phyloP scores from a whole-genome alignment of 2,888 invertebrate genomes.

The Agonopterix heracliana region DNA sequence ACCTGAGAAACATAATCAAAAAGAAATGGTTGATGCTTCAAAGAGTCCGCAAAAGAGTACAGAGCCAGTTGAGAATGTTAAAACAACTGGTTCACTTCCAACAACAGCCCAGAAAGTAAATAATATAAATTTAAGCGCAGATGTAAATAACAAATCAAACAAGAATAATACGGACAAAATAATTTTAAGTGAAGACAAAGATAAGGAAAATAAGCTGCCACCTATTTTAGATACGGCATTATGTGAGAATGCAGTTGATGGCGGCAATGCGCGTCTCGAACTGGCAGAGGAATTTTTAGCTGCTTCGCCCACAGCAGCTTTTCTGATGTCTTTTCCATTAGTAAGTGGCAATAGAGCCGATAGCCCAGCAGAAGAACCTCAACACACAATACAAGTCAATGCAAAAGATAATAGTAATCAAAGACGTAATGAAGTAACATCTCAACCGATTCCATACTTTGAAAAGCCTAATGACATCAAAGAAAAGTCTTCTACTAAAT shows the following conservation, averaged over 20 bases:
- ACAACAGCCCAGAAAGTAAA: conserved; percentile 13
- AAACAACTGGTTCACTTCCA: conserved; percentile 1
- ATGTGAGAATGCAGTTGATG: conserved; percentile 62
- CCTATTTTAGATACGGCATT: conserved; percentile 56
- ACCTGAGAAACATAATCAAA: neutral
- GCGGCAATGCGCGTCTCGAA: conserved; percentile 75
- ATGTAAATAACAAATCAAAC: conserved; percentile 22
- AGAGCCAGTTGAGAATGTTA: neutral
- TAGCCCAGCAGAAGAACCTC: conserved; percentile 61
- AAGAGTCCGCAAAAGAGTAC: conserved; percentile 1
- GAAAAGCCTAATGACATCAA: conserved; percentile 33
- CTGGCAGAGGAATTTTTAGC: conserved; percentile 71
- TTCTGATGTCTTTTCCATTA: conserved; percentile 84
- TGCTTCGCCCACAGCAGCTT: conserved; percentile 85
- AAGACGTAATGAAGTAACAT: conserved; percentile 33
- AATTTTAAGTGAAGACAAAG: conserved; percentile 33
- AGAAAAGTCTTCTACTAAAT: conserved; percentile 27
- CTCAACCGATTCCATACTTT: conserved; percentile 31
- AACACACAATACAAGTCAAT: conserved; percentile 27
- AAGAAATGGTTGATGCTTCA: neutral
- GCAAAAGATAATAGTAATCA: conserved; percentile 30
- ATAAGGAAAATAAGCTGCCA: conserved; percentile 54
- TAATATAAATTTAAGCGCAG: conserved; percentile 16
- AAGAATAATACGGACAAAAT: conserved; percentile 28
- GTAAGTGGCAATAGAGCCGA: conserved; percentile 77